phyloP scores from a whole-genome alignment of 2,113 vertebrate genomes.

The Platysteira castanea region DNA sequence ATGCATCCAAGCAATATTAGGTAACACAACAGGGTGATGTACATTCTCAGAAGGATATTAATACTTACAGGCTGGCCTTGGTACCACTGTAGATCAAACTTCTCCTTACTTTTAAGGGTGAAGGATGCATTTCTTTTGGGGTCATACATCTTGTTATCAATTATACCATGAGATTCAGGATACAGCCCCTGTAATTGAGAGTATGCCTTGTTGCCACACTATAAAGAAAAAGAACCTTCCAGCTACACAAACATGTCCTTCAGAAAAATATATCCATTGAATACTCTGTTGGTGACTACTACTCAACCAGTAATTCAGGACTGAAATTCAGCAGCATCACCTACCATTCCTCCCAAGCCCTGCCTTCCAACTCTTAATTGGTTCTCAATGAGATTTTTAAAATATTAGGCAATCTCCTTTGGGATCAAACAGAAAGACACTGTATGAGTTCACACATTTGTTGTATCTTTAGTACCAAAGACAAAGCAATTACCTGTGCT shows the following conservation, averaged over 20 bases:
- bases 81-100: slow-evolving; percentile 87
- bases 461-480: not conserved
- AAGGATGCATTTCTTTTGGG: slow-evolving; percentile 79
- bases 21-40: not conserved
- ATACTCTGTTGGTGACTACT: not conserved
- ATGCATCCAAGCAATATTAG: not conserved
- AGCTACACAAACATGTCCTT: not conserved
- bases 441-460: rapidly evolving
- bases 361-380: not conserved
- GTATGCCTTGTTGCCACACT: not conserved
- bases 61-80: slow-evolving; percentile 92
- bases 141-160: slow-evolving; percentile 98
- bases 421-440: not conserved
- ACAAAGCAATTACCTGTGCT: not conserved
- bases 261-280: not conserved
- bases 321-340: not conserved
- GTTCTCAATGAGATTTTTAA: not conserved
- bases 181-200: slow-evolving; percentile 86
- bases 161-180: slow-evolving; percentile 94
- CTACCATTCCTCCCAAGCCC: not conserved
- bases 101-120: slow-evolving; percentile 80
- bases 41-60: not conserved
- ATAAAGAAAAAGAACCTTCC: not conserved
- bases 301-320: not conserved
- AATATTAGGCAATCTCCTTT: not conserved